phyloP scores from a whole-genome alignment of 2,113 vertebrate genomes.

The Chitala chitala region DNA sequence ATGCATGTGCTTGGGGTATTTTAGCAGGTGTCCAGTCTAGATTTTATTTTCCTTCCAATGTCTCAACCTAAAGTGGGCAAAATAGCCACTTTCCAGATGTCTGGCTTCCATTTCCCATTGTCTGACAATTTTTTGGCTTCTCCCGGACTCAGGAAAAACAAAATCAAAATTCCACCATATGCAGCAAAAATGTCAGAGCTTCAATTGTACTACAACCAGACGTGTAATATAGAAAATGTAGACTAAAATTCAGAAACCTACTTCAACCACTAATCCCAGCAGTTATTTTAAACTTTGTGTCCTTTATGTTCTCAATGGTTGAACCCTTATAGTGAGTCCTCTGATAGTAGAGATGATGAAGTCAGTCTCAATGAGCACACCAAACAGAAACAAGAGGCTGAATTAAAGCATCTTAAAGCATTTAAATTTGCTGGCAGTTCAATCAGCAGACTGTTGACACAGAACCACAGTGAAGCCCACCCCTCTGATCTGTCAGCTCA shows the following conservation, averaged over 20 bases:
- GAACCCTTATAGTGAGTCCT: no score
- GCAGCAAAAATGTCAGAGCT: neutral
- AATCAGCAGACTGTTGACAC: neutral
- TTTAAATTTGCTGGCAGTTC: neutral
- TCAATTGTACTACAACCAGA: no score
- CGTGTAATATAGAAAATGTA: no score
- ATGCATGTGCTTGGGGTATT: neutral
- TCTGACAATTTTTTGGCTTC: neutral
- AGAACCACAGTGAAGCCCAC: neutral
- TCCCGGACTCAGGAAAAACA: neutral
- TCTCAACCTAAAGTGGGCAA: neutral
- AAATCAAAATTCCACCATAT: neutral
- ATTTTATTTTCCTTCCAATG: neutral
- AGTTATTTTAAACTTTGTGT: neutral
- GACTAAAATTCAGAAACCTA: neutral
- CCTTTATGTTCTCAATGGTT: neutral
- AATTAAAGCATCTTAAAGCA: no score
- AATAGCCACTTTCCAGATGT: slow-evolving; percentile 4
- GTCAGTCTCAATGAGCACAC: no score
- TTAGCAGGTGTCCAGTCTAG: neutral
- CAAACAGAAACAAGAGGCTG: no score
- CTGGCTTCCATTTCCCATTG: neutral
- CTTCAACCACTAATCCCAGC: neutral
- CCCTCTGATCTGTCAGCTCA: no score
- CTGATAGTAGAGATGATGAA: no score